Evolutionary conservation across 2,888 invertebrate genomes (phyloP).

Genomic region (Gonocerus acuteangulatus): DNA sequence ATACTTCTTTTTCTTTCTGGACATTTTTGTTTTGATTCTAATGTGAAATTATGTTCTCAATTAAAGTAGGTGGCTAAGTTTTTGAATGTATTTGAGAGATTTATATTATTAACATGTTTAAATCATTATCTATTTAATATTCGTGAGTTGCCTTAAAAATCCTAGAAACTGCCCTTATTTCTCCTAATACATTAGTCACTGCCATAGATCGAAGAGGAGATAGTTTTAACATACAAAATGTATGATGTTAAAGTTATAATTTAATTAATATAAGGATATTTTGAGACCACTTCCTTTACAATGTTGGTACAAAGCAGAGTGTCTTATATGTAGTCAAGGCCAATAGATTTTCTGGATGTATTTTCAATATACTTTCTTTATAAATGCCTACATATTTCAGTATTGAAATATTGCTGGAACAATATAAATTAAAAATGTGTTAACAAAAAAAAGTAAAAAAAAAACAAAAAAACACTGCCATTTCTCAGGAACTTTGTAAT

Average conservation of each 20-base stretch:
- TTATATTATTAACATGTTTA: slow-evolving; percentile 2
- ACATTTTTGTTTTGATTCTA: slow-evolving; percentile 13
- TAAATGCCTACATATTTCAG: too few species aligned
- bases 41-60: slow-evolving; percentile 7
- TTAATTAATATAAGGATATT: slow-evolving; percentile 10
- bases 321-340: slow-evolving; percentile 29
- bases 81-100: background rate
- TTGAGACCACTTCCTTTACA: slow-evolving; percentile 19
- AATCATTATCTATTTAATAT: slow-evolving; percentile 7
- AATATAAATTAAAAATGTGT: background rate
- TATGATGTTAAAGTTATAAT: background rate
- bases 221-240: background rate
- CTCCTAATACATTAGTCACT: slow-evolving; percentile 7
- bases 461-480: slow-evolving; percentile 20
- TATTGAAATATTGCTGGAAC: too few species aligned
- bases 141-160: slow-evolving; percentile 14
- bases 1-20: slow-evolving; percentile 1
- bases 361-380: slow-evolving; percentile 11
- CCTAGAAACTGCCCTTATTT: slow-evolving; percentile 13
- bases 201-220: slow-evolving; percentile 1
- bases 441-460: background rate
- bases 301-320: slow-evolving; percentile 34
- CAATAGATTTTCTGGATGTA: slow-evolving; percentile 25
- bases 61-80: slow-evolving; percentile 11
- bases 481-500: slow-evolving; percentile 22